Base-by-base conservation (phyloP, 2,113 vertebrate species). In the Petaurus breviceps region DNA sequence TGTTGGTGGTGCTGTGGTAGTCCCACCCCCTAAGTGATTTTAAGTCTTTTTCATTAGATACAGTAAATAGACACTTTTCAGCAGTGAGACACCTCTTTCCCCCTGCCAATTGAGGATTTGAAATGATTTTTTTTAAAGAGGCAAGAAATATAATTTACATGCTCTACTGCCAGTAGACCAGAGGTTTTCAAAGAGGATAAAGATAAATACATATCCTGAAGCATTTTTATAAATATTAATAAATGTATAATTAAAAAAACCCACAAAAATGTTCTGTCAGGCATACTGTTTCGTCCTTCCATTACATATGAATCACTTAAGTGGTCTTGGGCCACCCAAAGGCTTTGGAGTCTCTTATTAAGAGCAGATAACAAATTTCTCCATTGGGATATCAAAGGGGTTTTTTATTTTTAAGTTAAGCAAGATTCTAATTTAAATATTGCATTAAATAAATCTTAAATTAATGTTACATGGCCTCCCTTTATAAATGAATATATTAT, bases 61-160 rank as follows among this genome's bases (percentile, higher is more conserved):
- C 94, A 97, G 97, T 96, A 98, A 98, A 95, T 97, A 97, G 95
- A 94, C 90, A 93, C 95, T 96, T 98, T 90, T 97, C 97, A 97
- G 91, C n/a, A 77, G 47, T 8, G 90, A 95, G 7, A n/a, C 96
- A 91, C 53, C 90, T 94, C 61, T 6, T 84, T 6, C 26, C n/a
- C n/a, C 19, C n/a, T 23, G 16, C n/a, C 7, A 43, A 43, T 23
- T 84, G 43, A 95, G 90, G 68, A 97, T 92, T 68, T n/a, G n/a
- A 84, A 84, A 43, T 77, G 26, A 28, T 7, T 84, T 84, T 84
- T 84, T 84, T 84, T 49, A 94, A 90, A 92, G 93, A 25, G 68
- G 92, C 95, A 95, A 50, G 68, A 93, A 94, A 97, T 94, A 53
- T 11, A 84, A 96, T 93, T 96, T 52, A 43, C 1, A 28, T 92